Percentiles rank a stretch among this genome's conserved stretches.
phyloP scores from a whole-genome alignment of 2,113 vertebrate genomes.

The Phyllopteryx taeniolatus region DNA sequence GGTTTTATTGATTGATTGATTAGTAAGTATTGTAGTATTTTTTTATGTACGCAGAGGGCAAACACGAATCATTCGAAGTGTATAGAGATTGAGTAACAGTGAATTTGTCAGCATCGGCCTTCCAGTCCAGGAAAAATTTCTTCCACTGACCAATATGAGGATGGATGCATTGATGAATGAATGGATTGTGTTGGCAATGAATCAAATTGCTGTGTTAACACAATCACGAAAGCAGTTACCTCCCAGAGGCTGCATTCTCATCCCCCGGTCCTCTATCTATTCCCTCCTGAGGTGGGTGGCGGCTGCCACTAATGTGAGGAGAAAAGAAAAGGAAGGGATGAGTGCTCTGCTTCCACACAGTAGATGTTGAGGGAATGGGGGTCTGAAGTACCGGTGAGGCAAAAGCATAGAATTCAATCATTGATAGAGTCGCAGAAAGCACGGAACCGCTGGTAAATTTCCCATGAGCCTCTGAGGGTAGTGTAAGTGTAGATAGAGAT shows the following conservation, averaged over 20 bases:
- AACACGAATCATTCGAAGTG: background rate
- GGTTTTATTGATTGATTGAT: too few species aligned
- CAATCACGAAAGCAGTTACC: background rate
- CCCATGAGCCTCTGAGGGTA: conserved; percentile 40
- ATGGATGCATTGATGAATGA: conserved; percentile 1
- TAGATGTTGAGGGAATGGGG: conserved; percentile 65
- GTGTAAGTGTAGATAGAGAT: conserved; percentile 32
- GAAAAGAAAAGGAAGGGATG: conserved; percentile 39
- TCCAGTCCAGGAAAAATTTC: background rate
- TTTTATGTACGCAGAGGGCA: background rate
- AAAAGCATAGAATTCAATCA: conserved; percentile 54
- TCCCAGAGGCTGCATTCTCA: conserved; percentile 25
- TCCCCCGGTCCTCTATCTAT: conserved; percentile 12
- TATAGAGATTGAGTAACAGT: background rate
- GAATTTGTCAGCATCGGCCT: background rate
- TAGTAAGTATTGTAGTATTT: too few species aligned
- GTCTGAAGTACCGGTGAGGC: conserved; percentile 44
- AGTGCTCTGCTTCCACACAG: conserved; percentile 38
- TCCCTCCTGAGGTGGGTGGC: conserved; percentile 41
- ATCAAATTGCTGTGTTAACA: conserved; percentile 32
- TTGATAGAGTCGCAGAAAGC: conserved; percentile 54
- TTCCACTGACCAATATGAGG: background rate
- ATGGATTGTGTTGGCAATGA: conserved; percentile 10
- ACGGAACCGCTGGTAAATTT: conserved; percentile 47
- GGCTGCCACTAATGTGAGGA: conserved; percentile 29